Evolutionary conservation across 2,888 invertebrate genomes (phyloP), one percentile per base, ranked within the genome.

Genomic region (Caenorhabditis sp.): DNA sequence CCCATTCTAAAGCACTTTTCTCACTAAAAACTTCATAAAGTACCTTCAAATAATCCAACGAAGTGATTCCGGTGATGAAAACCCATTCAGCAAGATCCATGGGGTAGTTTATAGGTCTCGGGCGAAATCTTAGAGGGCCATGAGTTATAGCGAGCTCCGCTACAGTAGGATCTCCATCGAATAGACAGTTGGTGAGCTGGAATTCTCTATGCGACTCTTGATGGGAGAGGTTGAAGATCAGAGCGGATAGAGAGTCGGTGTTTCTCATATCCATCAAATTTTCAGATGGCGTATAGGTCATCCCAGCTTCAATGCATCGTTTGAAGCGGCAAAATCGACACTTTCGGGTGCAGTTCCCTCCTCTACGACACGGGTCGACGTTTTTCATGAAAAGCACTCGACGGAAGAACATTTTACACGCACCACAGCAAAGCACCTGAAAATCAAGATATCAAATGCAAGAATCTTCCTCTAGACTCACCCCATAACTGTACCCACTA

Each of bases 371-470:
- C 5, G 28, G 38, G n/a, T 41, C 41, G 3, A 28, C 24, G 28
- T 58, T 44, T 28, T 44, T 44, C n/a, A 44, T 5, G 28, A 41
- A 58, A 8, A 58, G 56, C 1, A 41, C 28, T 26, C 69, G 41
- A n/a, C 69, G 69, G 44, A 70, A 70, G 44, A 70, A 70, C 69
- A 70, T 70, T 58, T 70, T 70, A 19, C 69, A 70, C 0, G 69
- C 69, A 3, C 28, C 19, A 24, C 69, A 70, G 56, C 69, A 70
- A 28, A 58, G 41, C 8, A 31, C 58, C 69, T 70, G 69, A n/a
- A 63, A 63, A 2, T 38, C 12, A 14, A 4, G 54, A 26, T 26
- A 26, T 24, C n/a, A 16, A 56, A 56, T 24, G 6, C 26, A 5
- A 54, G 3, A 54, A 54, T 54, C 22, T 28, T 56, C 28, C n/a